A percentile compares a stretch with the other conserved stretches of the same genome.
Conservation (phyloP, 2,797 vertebrate species). For the Amazona ochrocephala region DNA sequence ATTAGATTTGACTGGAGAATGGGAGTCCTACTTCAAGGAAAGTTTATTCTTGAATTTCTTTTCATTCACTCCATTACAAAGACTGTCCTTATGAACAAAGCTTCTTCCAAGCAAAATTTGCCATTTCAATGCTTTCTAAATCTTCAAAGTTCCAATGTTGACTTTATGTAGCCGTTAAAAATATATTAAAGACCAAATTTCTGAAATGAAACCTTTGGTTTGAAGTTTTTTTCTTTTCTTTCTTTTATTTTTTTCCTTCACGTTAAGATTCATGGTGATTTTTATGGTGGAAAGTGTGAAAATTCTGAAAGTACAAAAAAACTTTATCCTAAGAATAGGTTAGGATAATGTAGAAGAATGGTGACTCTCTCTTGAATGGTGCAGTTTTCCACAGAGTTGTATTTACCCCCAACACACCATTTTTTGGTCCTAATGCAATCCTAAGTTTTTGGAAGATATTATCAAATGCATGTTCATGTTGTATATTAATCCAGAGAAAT, state of each 20-base stretch:
- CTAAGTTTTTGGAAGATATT: neutral
- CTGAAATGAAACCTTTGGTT: neutral
- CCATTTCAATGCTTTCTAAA: neutral
- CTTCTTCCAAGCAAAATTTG: neutral
- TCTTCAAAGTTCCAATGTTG: neutral
- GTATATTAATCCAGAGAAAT: neutral
- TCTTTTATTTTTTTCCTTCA: neutral
- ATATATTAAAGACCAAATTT: rapidly evolving
- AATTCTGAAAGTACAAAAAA: neutral
- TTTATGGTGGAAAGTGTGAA: neutral
- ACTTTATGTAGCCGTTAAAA: neutral
- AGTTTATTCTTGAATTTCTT: neutral
- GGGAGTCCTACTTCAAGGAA: neutral
- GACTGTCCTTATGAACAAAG: rapidly evolving
- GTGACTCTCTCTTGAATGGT: neutral
- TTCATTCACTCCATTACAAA: neutral
- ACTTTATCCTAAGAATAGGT: neutral
- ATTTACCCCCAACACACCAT: neutral
- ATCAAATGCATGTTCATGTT: neutral
- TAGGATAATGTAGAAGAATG: neutral
- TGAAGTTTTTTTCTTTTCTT: neutral
- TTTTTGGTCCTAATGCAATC: neutral
- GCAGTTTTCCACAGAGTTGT: neutral
- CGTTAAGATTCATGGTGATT: neutral
- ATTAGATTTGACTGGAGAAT: neutral